Evolutionary conservation across 2,797 vertebrate species (phyloP).

Genomic region (Acrossocheilus wenchowensis): DNA sequence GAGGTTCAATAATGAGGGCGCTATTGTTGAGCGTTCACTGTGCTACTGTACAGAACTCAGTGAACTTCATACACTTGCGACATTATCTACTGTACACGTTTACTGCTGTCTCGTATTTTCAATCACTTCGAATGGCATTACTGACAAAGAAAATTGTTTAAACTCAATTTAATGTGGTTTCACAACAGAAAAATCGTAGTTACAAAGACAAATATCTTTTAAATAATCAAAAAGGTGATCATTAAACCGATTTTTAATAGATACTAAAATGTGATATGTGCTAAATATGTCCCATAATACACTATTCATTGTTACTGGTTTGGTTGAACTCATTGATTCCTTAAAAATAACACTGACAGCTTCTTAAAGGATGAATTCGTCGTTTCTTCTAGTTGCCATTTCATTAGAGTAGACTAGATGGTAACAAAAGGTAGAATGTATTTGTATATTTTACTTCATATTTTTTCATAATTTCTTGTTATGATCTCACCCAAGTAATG

Average conservation of each 20-base stretch:
- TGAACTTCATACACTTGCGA: background rate
- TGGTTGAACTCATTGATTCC: background rate
- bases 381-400: background rate
- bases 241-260: background rate
- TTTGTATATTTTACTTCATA: background rate
- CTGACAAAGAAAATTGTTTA: background rate
- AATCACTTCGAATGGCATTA: background rate
- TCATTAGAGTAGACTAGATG: background rate
- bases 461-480: background rate
- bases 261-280: background rate
- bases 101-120: background rate
- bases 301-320: background rate
- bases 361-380: background rate
- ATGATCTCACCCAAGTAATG: background rate
- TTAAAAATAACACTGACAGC: background rate
- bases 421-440: background rate
- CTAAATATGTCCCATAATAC: background rate
- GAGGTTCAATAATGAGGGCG: constrained; percentile 16
- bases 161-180: background rate
- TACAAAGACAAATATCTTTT: background rate
- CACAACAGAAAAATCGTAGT: background rate
- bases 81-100: background rate
- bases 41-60: background rate
- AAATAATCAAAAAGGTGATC: background rate
- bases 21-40: constrained; percentile 21